A percentile compares a stretch with the other conserved stretches of the same genome.
Evolutionary conservation across 2,113 vertebrate genomes (phyloP).

Genomic region (Pseudopipra pipra): DNA sequence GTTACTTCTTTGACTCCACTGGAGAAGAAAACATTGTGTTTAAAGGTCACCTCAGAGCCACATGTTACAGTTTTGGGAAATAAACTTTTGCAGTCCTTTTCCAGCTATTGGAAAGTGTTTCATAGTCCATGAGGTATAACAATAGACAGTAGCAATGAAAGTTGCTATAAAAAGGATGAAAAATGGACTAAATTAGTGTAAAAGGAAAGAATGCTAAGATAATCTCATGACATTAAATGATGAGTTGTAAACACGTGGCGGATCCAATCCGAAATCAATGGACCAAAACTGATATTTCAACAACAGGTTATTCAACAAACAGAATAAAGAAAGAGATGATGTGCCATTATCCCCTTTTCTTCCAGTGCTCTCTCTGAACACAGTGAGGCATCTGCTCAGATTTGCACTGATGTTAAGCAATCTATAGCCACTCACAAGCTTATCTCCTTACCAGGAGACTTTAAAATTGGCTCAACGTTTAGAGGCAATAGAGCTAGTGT

Average conservation of each 20-base stretch:
- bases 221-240: not conserved
- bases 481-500: not conserved
- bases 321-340: not conserved
- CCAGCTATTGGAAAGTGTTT: not conserved
- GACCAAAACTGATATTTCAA: not conserved
- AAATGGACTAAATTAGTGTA: not conserved
- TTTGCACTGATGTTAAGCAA: not conserved
- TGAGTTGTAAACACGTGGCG: not conserved
- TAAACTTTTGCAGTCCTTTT: not conserved
- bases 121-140: not conserved
- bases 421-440: not conserved
- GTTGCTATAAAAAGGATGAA: not conserved
- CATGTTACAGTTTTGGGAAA: not conserved
- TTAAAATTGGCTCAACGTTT: not conserved
- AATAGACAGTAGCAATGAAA: not conserved
- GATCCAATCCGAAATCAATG: not conserved
- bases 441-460: not conserved
- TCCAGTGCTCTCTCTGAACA: not conserved
- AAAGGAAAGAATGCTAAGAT: not conserved
- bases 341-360: not conserved
- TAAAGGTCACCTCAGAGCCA: not conserved
- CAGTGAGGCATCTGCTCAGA: not conserved
- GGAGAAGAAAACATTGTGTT: not conserved
- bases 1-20: not conserved
- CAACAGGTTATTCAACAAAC: not conserved